Evolutionary conservation across 2,113 vertebrate species (phyloP).

Genomic region (Podarcis raffonei): DNA sequence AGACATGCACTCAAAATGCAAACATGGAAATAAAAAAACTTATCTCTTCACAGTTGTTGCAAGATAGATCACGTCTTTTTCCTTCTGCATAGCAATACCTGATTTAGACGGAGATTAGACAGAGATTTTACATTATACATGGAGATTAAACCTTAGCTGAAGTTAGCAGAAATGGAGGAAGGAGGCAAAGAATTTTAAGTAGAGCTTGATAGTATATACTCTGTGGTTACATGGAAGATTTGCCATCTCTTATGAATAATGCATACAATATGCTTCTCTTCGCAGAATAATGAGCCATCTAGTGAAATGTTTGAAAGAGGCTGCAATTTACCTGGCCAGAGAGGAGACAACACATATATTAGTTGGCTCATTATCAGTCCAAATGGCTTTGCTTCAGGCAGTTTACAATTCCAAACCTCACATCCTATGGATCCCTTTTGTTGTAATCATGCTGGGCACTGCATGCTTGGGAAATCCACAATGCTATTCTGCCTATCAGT

Average conservation of each 20-base stretch:
- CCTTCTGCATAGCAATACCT: slow-evolving; percentile 27
- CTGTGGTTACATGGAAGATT: slow-evolving; percentile 41
- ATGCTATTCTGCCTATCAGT: neutral
- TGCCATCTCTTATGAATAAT: slow-evolving; percentile 49
- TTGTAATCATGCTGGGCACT: neutral
- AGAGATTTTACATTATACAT: slow-evolving; percentile 39
- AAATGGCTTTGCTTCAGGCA: neutral
- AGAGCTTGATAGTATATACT: slow-evolving; percentile 34
- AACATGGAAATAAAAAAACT: slow-evolving; percentile 11
- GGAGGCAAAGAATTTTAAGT: slow-evolving; percentile 55
- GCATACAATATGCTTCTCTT: slow-evolving; percentile 33
- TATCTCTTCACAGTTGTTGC: neutral
- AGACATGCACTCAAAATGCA: neutral
- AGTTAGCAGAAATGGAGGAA: slow-evolving; percentile 44
- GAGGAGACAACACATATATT: neutral
- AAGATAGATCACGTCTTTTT: neutral
- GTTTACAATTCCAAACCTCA: neutral
- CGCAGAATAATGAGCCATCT: slow-evolving; percentile 35
- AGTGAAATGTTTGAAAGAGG: slow-evolving; percentile 25
- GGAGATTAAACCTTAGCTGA: slow-evolving; percentile 48
- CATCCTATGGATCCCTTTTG: neutral
- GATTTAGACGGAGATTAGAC: slow-evolving; percentile 44
- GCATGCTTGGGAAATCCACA: neutral
- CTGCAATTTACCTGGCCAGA: slow-evolving; percentile 45
- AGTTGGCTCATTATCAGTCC: slow-evolving; percentile 5